Base-by-base conservation (phyloP, 2,113 vertebrate species). In the Scopus umbretta region DNA sequence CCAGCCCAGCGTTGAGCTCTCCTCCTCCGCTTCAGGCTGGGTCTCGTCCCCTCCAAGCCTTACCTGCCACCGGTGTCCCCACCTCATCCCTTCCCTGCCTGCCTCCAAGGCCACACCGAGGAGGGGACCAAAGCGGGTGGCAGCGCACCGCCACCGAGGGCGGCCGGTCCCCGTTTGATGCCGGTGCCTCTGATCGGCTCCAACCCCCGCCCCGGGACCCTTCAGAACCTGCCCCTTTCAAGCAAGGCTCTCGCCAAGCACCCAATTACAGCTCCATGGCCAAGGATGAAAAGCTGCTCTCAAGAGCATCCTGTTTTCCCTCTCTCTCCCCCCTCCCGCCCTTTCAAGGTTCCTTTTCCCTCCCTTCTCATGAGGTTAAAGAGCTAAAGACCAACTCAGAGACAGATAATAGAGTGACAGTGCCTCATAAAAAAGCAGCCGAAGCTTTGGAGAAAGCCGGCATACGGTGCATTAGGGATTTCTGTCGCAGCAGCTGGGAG, bases 341-440 rank as follows among this genome's bases (percentile, higher is more conserved):
- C 32, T 32, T 45, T 32, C 45, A 85, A 84, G 65, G 76, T 17
- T 93, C 50, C 81, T 91, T 80, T 85, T 91, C 55, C 86, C 94
- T 92, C 92, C 86, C 73, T 94, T 86, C 93, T 93, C 84, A 70
- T 78, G 96, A 98, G 98, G 97, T 98, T 96, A 98, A 97, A 98
- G 80, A 96, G 97, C 94, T 98, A 98, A 98, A 98, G 97, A 98
- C 92, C 96, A 97, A 97, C 97, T 95, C 32, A 15, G 86, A 96
- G 91, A 10, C 94, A 97, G 97, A 98, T 98, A 98, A 97, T 96
- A 95, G 97, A 98, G 93, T 96, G 97, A 97, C 96, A 98, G 96
- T 32, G 73, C 80, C 97, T 98, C 97, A 97, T 98, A 97, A 98
- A 98, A 94, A 90, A 93, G 88, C 95, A 96, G 97, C 80, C 3